phyloP scores from a whole-genome alignment of 2,113 vertebrate genomes.

The Garra rufa region DNA sequence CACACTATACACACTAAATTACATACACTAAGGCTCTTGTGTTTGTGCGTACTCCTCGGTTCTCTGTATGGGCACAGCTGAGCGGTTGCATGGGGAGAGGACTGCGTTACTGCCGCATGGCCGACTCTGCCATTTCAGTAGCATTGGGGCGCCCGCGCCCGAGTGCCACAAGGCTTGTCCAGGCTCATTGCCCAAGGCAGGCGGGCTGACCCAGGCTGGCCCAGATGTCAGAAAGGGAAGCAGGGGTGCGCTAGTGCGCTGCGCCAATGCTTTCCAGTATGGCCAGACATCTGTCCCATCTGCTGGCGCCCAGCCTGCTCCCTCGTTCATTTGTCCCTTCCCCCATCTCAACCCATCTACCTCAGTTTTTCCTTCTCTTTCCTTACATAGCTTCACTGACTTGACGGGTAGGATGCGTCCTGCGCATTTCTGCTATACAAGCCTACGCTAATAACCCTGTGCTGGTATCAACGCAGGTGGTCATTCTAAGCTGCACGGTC shows the following conservation, averaged over 20 bases:
- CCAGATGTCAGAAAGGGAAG: conserved; percentile 96
- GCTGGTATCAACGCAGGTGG: background rate
- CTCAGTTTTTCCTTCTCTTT: conserved; percentile 41
- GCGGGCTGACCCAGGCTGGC: conserved; percentile 83
- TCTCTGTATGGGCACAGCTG: conserved; percentile 79
- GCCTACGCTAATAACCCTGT: background rate
- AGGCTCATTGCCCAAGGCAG: conserved; percentile 89
- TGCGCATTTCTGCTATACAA: background rate
- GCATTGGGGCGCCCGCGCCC: conserved; percentile 81
- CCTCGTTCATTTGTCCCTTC: conserved; percentile 59
- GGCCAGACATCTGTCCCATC: conserved; percentile 94
- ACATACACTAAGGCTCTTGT: conserved; percentile 50
- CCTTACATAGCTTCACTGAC: conserved; percentile 56
- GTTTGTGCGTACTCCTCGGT: conserved; percentile 78
- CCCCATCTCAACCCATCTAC: conserved; percentile 48
- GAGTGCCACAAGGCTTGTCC: conserved; percentile 88
- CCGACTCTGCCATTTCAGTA: conserved; percentile 88
- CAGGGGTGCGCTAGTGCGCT: conserved; percentile 85
- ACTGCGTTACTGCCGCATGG: conserved; percentile 89
- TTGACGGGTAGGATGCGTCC: conserved; percentile 22
- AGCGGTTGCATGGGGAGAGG: conserved; percentile 86
- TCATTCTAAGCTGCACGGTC: conserved; percentile 44
- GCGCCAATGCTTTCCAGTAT: conserved; percentile 89
- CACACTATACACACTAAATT: conserved; percentile 40
- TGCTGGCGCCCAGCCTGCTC: conserved; percentile 85